Base-by-base conservation (phyloP, 2,888 invertebrate species). In the Oxyteleia sp. region DNA sequence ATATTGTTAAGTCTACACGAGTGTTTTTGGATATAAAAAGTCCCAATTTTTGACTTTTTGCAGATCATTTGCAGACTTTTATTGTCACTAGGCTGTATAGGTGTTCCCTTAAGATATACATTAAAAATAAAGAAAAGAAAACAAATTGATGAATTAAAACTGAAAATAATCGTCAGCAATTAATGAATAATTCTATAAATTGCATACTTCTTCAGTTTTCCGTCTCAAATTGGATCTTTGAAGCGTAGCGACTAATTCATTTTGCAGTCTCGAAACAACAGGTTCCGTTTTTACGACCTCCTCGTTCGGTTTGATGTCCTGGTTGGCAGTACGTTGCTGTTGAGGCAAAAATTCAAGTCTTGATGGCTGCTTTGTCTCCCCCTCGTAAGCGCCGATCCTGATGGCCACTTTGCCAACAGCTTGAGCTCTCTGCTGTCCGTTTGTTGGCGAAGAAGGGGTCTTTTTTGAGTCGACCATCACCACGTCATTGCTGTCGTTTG, bases 191-290 rank as follows among this genome's bases (percentile, higher is more conserved):
- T n/a, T n/a, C n/a, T n/a, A n/a, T n/a, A n/a, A n/a, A n/a, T n/a
- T n/a, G n/a, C n/a, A n/a, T 84, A 88, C 88, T 79, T 86, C 87
- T 92, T 96, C 96, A 93, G 96, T 96, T 94, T 95, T 95, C 94
- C 96, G 96, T 89, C 95, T 95, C 89, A 97, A 94, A 94, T 97
- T 96, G 68, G 97, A 96, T 91, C 97, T 95, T 88, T 96, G 96
- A 81, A 97, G 93, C 4, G 97, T 97, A 78, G 96, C 95, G 69
- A 95, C 96, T 86, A 97, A 94, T 94, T 97, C 97, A 75, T 95
- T 95, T 88, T 96, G 96, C 74, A 97, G 94, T 88, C 95, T 95
- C 88, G 95, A 96, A 13, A 95, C 94, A 61, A 96, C 95, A 0
- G 95, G 95, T 59, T 94, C 94, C 1, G 75, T 89, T n/a, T 53